A percentile compares a stretch with the other conserved stretches of the same genome.
Evolutionary conservation across 1,140 invertebrate genomes (phyloP).

Genomic region (Neodiprion pinetum): DNA sequence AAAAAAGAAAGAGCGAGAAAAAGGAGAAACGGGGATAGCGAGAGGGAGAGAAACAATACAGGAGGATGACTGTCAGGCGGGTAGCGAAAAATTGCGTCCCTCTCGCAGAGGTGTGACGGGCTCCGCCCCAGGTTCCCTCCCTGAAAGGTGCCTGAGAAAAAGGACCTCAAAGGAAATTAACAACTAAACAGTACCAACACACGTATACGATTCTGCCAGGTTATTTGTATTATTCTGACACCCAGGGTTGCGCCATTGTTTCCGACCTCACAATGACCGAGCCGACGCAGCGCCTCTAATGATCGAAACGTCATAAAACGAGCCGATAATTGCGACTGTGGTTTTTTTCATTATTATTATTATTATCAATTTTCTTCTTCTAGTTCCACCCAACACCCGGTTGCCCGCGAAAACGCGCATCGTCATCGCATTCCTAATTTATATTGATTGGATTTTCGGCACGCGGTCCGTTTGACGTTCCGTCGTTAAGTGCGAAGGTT

Average conservation of each 20-base stretch:
- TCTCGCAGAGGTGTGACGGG: constrained; percentile 51
- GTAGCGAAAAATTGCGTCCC: constrained; percentile 43
- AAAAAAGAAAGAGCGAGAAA: not conserved
- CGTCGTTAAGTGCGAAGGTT: not conserved
- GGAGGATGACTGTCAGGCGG: constrained; percentile 48
- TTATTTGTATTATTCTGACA: constrained; percentile 52
- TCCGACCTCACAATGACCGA: constrained; percentile 23
- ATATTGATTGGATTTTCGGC: constrained; percentile 41
- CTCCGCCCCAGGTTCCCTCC: constrained; percentile 43
- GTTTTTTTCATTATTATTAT: not conserved
- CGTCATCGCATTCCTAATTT: constrained; percentile 53
- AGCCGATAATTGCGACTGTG: constrained; percentile 19
- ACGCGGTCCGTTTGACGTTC: constrained; percentile 1
- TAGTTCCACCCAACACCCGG: too few species aligned
- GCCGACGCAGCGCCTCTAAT: constrained; percentile 33
- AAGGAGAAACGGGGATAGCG: not conserved
- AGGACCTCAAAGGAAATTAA: constrained; percentile 42
- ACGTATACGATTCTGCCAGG: constrained; percentile 20
- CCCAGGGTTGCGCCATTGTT: constrained; percentile 43
- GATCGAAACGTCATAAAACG: constrained; percentile 13
- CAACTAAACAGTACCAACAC: constrained; percentile 42
- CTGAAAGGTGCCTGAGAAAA: not conserved
- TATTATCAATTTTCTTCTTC: not conserved
- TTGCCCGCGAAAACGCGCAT: constrained; percentile 31
- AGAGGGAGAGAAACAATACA: constrained; percentile 49